Base-by-base conservation (phyloP, 2,888 invertebrate species). In the Zootermopsis nevadensis region DNA sequence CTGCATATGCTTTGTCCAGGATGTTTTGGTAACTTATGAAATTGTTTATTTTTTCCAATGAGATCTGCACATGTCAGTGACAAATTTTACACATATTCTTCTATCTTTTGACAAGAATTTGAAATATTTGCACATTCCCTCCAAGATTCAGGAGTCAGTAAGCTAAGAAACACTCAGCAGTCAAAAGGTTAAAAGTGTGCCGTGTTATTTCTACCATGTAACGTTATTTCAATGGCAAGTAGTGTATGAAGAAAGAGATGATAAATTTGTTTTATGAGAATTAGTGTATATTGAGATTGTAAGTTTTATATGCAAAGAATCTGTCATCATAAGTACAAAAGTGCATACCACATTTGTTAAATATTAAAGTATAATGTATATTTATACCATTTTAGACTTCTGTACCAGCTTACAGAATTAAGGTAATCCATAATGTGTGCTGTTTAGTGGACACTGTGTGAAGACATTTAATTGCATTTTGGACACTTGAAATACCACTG, bases 171-270 rank as follows among this genome's bases (percentile, higher is more conserved):
- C n/a, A n/a, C n/a, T n/a, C n/a, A n/a, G n/a, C n/a, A n/a, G n/a
- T n/a, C n/a, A n/a, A n/a, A n/a, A n/a, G n/a, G n/a, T 48, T 48
- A 48, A 48, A 48, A 19, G 19, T 48, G 15, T 48, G 19, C 48
- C 48, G 19, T 48, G 19, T 48, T 10, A 38, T 38, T 38, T 48
- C 60, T 27, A n/a, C 15, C 60, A 27, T 27, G 60, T 60, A n/a
- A 60, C n/a, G 60, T 60, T 27, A 60, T 60, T 60, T 60, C n/a
- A 60, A 60, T 60, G 60, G 60, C 60, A 60, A n/a, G 60, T 27
- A 27, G 27, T 27, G 53, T 15, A 24, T 53, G 53, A 10, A 19
- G 15, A 53, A 53, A 24, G 3, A 53, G 15, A 53, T 10, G 53
- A 15, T 7, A 38, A 38, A 38, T 38, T 38, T n/a, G n/a, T n/a